Evolutionary conservation across 1,140 invertebrate genomes (phyloP).

Genomic region (Neelides sp.): DNA sequence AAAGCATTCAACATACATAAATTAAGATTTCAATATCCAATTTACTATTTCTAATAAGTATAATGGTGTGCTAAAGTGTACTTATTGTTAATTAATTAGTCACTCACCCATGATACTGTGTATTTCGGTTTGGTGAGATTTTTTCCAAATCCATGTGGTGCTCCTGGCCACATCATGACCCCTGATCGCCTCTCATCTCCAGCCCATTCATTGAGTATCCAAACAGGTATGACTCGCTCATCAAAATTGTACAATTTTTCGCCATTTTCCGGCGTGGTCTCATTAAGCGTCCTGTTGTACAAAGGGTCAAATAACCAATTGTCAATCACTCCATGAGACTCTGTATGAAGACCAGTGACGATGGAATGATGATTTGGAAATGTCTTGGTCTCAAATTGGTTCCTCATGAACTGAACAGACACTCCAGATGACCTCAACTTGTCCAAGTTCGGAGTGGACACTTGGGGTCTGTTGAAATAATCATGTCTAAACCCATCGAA

Average conservation of each 20-base stretch:
- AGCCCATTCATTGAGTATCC: slow-evolving; percentile 44
- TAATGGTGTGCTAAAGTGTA: no score
- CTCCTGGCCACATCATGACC: slow-evolving; percentile 41
- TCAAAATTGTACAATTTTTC: slow-evolving; percentile 43
- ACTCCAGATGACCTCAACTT: slow-evolving; percentile 44
- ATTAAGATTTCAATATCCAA: no score
- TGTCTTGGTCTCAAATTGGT: slow-evolving; percentile 57
- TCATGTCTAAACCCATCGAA: slow-evolving; percentile 59
- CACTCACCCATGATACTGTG: background rate
- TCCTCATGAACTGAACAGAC: slow-evolving; percentile 49
- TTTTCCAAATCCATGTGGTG: slow-evolving; percentile 10
- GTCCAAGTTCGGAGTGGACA: slow-evolving; percentile 41
- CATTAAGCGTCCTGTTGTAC: slow-evolving; percentile 37
- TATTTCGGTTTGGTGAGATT: slow-evolving; percentile 13
- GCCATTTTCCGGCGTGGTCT: slow-evolving; percentile 31
- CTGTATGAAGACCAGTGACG: slow-evolving; percentile 48
- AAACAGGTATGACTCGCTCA: slow-evolving; percentile 44
- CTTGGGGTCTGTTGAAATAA: slow-evolving; percentile 44
- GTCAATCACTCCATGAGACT: slow-evolving; percentile 57
- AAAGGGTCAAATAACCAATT: slow-evolving; percentile 51
- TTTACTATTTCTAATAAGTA: no score
- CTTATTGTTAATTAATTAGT: no score
- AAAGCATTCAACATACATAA: no score
- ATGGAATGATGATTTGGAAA: slow-evolving; percentile 69
- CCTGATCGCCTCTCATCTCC: slow-evolving; percentile 41